Conservation (phyloP, 2,888 invertebrate species). For the Noctua janthina region DNA sequence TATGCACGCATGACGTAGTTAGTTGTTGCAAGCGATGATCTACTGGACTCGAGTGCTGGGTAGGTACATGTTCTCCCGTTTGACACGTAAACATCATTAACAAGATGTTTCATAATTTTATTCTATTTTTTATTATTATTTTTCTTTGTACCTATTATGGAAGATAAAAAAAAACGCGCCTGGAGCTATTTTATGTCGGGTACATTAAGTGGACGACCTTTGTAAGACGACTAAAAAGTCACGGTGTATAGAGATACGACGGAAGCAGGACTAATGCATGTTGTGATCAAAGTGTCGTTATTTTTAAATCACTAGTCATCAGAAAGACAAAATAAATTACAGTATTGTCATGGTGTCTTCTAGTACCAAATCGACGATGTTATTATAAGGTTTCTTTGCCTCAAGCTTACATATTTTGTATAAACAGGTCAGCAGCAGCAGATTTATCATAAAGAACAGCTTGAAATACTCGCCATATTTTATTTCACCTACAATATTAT, state of each 20-base stretch:
- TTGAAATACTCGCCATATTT: slow-evolving; percentile 10
- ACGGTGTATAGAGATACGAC: neutral
- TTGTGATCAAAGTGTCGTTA: slow-evolving; percentile 46
- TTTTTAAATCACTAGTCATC: slow-evolving; percentile 42
- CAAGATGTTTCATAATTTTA: too few species aligned
- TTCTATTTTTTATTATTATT: too few species aligned
- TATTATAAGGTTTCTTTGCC: neutral
- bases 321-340: neutral
- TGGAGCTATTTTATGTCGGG: too few species aligned
- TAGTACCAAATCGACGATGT: neutral
- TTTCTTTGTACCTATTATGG: too few species aligned
- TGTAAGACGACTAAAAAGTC: too few species aligned
- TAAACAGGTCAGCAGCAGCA: neutral
- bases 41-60: too few species aligned
- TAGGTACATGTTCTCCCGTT: too few species aligned
- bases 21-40: too few species aligned
- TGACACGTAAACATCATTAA: too few species aligned
- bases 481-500: slow-evolving; percentile 39
- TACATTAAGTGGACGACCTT: too few species aligned
- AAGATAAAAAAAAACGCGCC: too few species aligned
- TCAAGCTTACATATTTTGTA: neutral
- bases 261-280: slow-evolving; percentile 16
- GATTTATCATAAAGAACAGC: slow-evolving; percentile 17
- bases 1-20: too few species aligned
- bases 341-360: neutral